Conservation (phyloP, 2,797 vertebrate genomes). For the Margarornis squamiger region DNA sequence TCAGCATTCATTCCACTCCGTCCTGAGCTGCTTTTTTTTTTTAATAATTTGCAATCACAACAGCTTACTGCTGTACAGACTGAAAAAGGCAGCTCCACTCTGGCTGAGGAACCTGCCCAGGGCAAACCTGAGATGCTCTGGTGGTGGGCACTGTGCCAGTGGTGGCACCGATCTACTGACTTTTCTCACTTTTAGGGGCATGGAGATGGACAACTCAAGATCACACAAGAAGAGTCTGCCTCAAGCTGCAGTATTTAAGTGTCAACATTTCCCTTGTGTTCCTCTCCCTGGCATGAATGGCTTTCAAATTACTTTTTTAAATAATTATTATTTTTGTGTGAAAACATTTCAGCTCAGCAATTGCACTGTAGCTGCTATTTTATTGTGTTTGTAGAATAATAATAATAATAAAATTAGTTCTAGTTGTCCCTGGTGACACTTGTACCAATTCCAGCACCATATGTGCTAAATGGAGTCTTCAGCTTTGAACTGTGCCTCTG, state of each 20-base stretch:
- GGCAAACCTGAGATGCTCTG: not conserved
- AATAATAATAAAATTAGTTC: not conserved
- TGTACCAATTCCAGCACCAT: not conserved
- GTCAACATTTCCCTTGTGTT: not conserved
- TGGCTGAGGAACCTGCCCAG: not conserved
- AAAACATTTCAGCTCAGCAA: not conserved
- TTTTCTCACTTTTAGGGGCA: not conserved
- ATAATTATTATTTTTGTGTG: not conserved
- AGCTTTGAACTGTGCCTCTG: not conserved
- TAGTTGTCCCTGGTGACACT: not conserved
- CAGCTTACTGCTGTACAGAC: not conserved
- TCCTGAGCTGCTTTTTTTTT: not conserved
- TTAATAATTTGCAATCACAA: not conserved
- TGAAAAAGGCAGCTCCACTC: not conserved
- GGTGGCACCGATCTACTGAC: not conserved
- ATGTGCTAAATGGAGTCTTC: not conserved
- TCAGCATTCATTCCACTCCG: not conserved
- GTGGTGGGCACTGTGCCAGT: not conserved
- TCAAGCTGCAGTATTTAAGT: not conserved
- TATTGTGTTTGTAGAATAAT: not conserved
- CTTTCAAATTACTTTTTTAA: not conserved
- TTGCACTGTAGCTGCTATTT: not conserved
- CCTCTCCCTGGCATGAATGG: not conserved
- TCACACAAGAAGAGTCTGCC: not conserved
- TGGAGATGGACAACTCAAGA: not conserved